These are phyloP conservation scores for Botia kubotai DNA, from an alignment of 2,797 vertebrate genomes.

Conservation along the genomic window DNA sequence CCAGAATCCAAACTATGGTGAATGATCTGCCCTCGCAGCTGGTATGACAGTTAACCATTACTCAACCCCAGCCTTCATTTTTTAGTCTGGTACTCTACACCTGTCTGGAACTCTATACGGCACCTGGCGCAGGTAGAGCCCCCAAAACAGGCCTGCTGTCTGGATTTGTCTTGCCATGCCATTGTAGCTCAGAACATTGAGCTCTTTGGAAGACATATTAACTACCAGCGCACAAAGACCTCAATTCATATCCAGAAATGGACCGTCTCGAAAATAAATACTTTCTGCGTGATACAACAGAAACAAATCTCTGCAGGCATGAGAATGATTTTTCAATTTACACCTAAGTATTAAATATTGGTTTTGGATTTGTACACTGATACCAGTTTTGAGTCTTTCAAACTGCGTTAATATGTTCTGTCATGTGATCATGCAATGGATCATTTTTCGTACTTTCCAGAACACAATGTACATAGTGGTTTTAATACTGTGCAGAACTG, in stretches of 20 bases:
- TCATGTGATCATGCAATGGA: neutral
- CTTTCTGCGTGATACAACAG: conserved; percentile 6
- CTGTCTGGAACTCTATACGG: conserved; percentile 46
- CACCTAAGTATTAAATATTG: conserved; percentile 8
- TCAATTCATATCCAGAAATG: conserved; percentile 30
- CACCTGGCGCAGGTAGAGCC: conserved; percentile 43
- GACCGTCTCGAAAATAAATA: conserved; percentile 33
- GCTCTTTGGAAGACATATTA: conserved; percentile 27
- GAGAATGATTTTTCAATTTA: neutral
- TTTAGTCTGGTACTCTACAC: conserved; percentile 51
- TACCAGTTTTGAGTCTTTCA: neutral
- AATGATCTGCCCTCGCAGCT: conserved; percentile 34
- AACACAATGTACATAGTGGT: neutral
- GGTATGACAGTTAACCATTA: conserved; percentile 55
- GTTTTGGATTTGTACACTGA: neutral
- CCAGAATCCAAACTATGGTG: conserved; percentile 13
- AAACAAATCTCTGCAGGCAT: conserved; percentile 2
- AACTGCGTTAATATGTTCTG: neutral
- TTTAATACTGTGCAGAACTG: neutral
- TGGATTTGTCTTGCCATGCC: conserved; percentile 39
- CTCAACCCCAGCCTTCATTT: conserved; percentile 28
- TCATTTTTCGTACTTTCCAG: neutral
- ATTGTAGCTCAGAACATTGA: conserved; percentile 17
- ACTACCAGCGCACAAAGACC: conserved; percentile 22
- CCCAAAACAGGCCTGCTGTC: conserved; percentile 37